Percentiles rank a stretch among this genome's conserved stretches.
Conservation (phyloP, 1,140 invertebrate species). For the Centruroides vittatus region DNA sequence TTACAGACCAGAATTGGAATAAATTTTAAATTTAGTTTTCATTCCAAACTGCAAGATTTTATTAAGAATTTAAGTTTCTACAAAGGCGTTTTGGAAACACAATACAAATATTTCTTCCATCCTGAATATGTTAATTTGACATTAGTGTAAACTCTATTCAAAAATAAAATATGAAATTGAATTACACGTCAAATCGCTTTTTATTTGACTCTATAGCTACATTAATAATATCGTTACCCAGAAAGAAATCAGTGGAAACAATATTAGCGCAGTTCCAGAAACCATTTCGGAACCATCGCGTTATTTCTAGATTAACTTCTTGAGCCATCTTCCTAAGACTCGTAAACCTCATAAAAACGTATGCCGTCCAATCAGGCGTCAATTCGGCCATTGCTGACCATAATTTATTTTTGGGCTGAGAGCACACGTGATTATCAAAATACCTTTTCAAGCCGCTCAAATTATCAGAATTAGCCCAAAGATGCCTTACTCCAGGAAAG, state of each 20-base stretch:
- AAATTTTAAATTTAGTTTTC: too few relatives aligned
- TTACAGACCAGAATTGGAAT: too few relatives aligned
- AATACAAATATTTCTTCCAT: too few relatives aligned
- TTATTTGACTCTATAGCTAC: slow-evolving; percentile 44
- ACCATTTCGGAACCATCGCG: slow-evolving; percentile 41
- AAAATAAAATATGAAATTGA: too few relatives aligned
- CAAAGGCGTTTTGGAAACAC: too few relatives aligned
- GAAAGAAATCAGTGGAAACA: slow-evolving; percentile 59
- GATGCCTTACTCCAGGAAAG: slow-evolving; percentile 36
- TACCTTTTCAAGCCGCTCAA: slow-evolving; percentile 33
- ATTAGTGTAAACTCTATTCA: too few relatives aligned
- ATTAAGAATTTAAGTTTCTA: too few relatives aligned
- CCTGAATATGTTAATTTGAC: too few relatives aligned
- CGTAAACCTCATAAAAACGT: slow-evolving; percentile 31
- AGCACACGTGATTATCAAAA: slow-evolving; percentile 21
- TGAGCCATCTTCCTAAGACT: slow-evolving; percentile 50
- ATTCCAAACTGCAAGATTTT: too few relatives aligned
- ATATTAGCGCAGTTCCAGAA: slow-evolving; percentile 54
- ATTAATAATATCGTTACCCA: slow-evolving; percentile 51
- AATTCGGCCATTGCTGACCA: slow-evolving; percentile 42
- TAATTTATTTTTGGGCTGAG: neutral
- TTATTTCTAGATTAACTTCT: slow-evolving; percentile 47
- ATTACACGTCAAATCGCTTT: neutral
- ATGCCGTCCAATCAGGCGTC: slow-evolving; percentile 55
- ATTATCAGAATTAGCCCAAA: slow-evolving; percentile 43